Evolutionary conservation across 1,140 invertebrate species (phyloP).

Genomic region (Cydia splendana): DNA sequence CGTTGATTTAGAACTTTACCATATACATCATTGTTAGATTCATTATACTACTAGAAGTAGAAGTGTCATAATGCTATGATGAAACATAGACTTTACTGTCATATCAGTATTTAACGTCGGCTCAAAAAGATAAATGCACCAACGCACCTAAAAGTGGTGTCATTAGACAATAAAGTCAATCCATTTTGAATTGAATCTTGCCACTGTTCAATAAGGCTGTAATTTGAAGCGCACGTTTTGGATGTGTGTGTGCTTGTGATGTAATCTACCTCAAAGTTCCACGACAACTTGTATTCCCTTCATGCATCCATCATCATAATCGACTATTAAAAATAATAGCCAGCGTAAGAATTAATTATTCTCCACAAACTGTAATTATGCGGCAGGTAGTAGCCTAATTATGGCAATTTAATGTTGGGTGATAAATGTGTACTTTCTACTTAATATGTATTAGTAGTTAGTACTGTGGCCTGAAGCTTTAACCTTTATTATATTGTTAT

Average conservation of each 20-base stretch:
- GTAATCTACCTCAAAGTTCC: slow-evolving; percentile 16
- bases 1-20: too few species aligned
- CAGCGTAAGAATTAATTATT: slow-evolving; percentile 18
- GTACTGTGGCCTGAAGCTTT: not conserved
- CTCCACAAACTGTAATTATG: slow-evolving; percentile 21
- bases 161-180: not conserved
- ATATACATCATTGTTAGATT: not conserved
- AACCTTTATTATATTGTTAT: too few species aligned
- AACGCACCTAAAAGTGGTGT: not conserved
- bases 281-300: slow-evolving; percentile 21
- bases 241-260: slow-evolving; percentile 2
- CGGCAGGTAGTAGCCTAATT: slow-evolving; percentile 16
- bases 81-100: not conserved
- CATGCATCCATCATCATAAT: slow-evolving; percentile 21
- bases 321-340: slow-evolving; percentile 22
- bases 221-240: not conserved
- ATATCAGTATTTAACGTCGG: not conserved
- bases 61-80: not conserved
- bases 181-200: not conserved
- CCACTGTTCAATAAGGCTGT: not conserved
- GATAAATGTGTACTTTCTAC: slow-evolving; percentile 24
- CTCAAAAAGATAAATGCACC: slow-evolving; percentile 3
- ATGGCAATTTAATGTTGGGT: slow-evolving; percentile 26
- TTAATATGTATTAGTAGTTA: not conserved
- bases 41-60: not conserved